Evolutionary conservation across 1,140 invertebrate genomes (phyloP).

Genomic region (Helicoverpa armigera): DNA sequence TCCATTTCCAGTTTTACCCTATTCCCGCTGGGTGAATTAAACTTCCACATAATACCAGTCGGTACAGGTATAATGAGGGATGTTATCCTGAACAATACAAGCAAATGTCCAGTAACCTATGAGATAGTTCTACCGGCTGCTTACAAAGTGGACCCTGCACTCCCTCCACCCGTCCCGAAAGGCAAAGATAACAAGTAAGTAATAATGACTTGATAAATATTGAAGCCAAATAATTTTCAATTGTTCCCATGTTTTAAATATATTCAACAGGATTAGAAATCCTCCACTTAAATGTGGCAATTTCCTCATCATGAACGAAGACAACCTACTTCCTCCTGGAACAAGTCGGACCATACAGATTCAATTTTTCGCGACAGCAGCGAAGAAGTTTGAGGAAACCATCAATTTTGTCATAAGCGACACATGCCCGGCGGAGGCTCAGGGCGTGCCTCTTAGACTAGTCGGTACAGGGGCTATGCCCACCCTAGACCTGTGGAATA

Average conservation of each 20-base stretch:
- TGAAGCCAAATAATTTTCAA: not conserved
- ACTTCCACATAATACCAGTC: slow-evolving; percentile 80
- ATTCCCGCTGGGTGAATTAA: slow-evolving; percentile 80
- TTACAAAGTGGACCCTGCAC: slow-evolving; percentile 65
- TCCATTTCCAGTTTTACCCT: slow-evolving; percentile 75
- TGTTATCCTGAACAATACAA: slow-evolving; percentile 81
- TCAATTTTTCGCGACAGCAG: slow-evolving; percentile 76
- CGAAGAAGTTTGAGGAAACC: slow-evolving; percentile 75
- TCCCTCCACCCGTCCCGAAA: slow-evolving; percentile 59
- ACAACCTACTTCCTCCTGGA: slow-evolving; percentile 77
- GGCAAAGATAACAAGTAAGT: slow-evolving; percentile 78
- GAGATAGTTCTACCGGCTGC: slow-evolving; percentile 73
- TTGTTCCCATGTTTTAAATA: not conserved
- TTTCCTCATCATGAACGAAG: slow-evolving; percentile 78
- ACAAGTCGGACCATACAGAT: slow-evolving; percentile 76
- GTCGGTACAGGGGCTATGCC: slow-evolving; percentile 82
- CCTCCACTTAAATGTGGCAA: slow-evolving; percentile 81
- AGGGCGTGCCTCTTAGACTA: slow-evolving; percentile 78
- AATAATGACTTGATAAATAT: not conserved
- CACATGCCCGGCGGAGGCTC: slow-evolving; percentile 80
- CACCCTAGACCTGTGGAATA: slow-evolving; percentile 80
- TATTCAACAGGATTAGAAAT: slow-evolving; percentile 70
- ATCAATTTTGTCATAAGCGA: slow-evolving; percentile 82
- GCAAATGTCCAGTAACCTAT: slow-evolving; percentile 81
- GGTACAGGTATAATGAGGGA: slow-evolving; percentile 75